These are phyloP conservation scores for Myocastor coypus DNA, from an alignment of 2,113 vertebrate species.

Conservation along the genomic window DNA sequence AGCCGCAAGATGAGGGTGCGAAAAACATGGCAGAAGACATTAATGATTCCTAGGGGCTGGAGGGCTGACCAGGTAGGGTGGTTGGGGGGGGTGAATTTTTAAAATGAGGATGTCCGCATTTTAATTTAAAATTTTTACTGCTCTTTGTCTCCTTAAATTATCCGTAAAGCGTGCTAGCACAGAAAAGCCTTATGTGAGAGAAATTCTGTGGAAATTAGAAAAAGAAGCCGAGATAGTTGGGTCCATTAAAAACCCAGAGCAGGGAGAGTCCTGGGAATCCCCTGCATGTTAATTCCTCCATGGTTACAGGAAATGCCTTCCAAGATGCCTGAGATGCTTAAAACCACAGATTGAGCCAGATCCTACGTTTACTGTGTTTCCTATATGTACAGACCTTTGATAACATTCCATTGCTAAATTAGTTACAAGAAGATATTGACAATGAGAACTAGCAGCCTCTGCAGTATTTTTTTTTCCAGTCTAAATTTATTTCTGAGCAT, in stretches of 20 bases:
- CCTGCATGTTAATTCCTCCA: background rate
- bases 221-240: background rate
- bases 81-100: background rate
- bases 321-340: background rate
- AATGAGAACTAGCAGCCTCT: background rate
- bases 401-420: background rate
- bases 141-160: background rate
- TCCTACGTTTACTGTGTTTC: background rate
- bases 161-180: slow-evolving; percentile 24
- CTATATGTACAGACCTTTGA: background rate
- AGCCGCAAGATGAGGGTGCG: background rate
- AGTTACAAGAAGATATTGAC: background rate
- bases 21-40: background rate
- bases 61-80: background rate
- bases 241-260: background rate
- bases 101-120: slow-evolving; percentile 45
- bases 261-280: background rate
- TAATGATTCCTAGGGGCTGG: background rate
- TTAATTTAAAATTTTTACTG: slow-evolving; percentile 51
- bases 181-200: background rate
- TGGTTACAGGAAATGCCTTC: background rate
- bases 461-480: background rate
- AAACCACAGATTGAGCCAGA: background rate
- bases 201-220: slow-evolving; percentile 4
- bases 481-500: background rate